A percentile compares a stretch with the other conserved stretches of the same genome.
Evolutionary conservation across 2,888 invertebrate genomes (phyloP).

Genomic region (Trachelus iudaicus): DNA sequence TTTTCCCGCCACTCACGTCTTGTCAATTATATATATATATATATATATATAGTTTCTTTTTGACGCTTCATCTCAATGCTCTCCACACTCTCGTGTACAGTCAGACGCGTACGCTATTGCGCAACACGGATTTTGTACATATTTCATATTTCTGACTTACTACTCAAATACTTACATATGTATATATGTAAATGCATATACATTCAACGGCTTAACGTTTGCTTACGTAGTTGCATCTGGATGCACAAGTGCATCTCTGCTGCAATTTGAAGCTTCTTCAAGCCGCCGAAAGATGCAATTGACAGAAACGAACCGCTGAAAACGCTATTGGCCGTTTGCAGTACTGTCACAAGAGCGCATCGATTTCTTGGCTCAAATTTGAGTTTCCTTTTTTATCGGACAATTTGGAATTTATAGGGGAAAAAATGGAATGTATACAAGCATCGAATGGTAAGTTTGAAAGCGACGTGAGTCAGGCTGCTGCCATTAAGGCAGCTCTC

Average conservation of each 20-base stretch:
- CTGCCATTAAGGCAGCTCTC: neutral
- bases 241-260: neutral
- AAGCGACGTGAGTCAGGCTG: neutral
- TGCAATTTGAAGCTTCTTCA: neutral
- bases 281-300: neutral
- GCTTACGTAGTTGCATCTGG: neutral
- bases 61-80: neutral
- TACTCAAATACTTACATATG: neutral
- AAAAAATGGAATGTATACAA: neutral
- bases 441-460: neutral
- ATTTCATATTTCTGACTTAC: conserved; percentile 31
- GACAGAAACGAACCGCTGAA: neutral
- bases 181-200: neutral
- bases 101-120: conserved; percentile 1
- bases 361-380: neutral
- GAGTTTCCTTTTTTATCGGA: neutral
- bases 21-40: neutral
- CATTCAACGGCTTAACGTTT: conserved; percentile 8
- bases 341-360: neutral
- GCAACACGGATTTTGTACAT: conserved; percentile 35
- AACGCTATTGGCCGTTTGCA: neutral
- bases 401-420: neutral
- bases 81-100: neutral
- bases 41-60: neutral
- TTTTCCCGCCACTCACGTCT: neutral